Evolutionary conservation across 1,140 invertebrate species (phyloP), one percentile per base, ranked within the genome.

Genomic region (Spodoptera litura): DNA sequence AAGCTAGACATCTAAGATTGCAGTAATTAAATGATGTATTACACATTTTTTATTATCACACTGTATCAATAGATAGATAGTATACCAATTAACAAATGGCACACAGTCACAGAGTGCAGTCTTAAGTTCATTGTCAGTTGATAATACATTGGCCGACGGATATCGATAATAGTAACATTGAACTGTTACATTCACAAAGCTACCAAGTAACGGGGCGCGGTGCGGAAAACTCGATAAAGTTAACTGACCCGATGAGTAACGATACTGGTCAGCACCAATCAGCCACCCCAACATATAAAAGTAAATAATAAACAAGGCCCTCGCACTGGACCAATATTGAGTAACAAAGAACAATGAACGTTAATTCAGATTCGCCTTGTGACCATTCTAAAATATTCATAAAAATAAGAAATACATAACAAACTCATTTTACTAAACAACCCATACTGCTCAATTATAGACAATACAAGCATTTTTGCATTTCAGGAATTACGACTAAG

Each of bases 231-330:
- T 58, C 58, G 82, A 83, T 83, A 87, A 83, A 87, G 84, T 85
- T 83, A 84, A 87, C 79, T 85, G 85, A 87, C 85, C 85, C 78
- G 78, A 80, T 83, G 80, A 85, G 76, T 81, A 84, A 82, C 68
- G 77, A 12, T 15, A 61, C 20, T 38, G 78, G 79, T 64, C 79
- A 80, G 76, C 49, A 70, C 79, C 80, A 85, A 83, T 86, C 84
- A 85, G 78, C 74, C 82, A 62, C 80, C 81, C 79, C 79, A 73
- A 59, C 71, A 51, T 79, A 76, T 71, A 76, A 52, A 81, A 83
- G 61, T 59, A 82, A 85, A 80, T 82, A 79, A 82, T 82, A 81
- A 20, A 85, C 84, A 80, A 84, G 64, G 52, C 78, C 75, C 66
- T 83, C 76, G 31, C 31, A 82, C 76, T 80, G 76, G 66, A 81